phyloP scores from a whole-genome alignment of 2,113 vertebrate genomes.

The Alosa alosa region DNA sequence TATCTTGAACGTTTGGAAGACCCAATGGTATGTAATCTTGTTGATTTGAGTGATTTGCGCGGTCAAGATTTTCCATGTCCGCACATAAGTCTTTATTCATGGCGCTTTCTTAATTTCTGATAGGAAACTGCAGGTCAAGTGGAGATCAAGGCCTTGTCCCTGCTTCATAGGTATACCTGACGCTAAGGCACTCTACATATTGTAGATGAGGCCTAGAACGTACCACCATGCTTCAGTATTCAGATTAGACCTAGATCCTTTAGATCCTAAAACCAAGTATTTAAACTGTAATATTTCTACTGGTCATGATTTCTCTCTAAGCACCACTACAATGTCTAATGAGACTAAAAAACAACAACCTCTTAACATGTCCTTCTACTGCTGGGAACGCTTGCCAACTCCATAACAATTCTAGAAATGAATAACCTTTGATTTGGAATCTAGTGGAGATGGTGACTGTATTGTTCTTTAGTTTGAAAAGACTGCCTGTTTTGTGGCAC shows the following conservation, averaged over 20 bases:
- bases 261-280: no score
- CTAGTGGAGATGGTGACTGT: not conserved
- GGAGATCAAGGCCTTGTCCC: slow-evolving; percentile 90
- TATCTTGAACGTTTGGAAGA: slow-evolving; percentile 90
- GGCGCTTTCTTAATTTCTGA: slow-evolving; percentile 1
- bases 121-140: slow-evolving; percentile 94
- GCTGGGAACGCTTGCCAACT: no score
- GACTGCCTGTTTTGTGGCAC: not conserved
- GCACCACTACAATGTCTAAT: no score
- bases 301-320: no score
- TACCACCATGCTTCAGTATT: not conserved
- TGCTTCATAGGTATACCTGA: slow-evolving; percentile 78
- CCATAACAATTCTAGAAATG: not conserved
- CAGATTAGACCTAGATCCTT: no score
- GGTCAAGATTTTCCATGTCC: not conserved
- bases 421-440: not conserved
- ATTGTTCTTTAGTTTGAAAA: not conserved
- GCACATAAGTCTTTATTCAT: slow-evolving; percentile 5
- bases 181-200: no score
- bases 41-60: not conserved
- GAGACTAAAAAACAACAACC: no score
- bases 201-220: no score
- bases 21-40: slow-evolving; percentile 79
- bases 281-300: no score
- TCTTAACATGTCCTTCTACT: no score